phyloP scores from a whole-genome alignment of 2,888 invertebrate genomes.

The Scaptomyza polygonia region DNA sequence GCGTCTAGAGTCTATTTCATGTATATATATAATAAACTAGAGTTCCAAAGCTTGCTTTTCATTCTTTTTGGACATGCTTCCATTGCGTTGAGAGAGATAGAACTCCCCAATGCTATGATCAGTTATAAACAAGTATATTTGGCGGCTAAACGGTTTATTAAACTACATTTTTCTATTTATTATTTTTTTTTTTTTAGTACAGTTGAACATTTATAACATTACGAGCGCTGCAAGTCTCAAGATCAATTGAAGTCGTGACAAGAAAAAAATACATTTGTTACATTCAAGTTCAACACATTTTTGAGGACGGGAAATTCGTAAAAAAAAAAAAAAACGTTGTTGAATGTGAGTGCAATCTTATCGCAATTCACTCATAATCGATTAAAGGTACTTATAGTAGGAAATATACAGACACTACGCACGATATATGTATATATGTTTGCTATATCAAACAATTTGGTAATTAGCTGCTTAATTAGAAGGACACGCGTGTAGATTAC shows the following conservation, averaged over 20 bases:
- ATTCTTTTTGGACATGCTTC: slow-evolving; percentile 46
- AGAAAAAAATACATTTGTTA: background rate
- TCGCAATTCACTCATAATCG: slow-evolving; percentile 1
- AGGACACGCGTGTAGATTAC: background rate
- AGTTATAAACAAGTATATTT: slow-evolving; percentile 47
- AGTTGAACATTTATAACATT: background rate
- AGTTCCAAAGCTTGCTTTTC: slow-evolving; percentile 39
- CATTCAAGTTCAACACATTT: background rate
- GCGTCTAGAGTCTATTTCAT: slow-evolving; percentile 29
- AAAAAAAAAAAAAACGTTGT: background rate
- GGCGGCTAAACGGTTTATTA: slow-evolving; percentile 24
- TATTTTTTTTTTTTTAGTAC: background rate
- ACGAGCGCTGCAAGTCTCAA: background rate
- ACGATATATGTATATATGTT: background rate
- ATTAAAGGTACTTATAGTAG: background rate
- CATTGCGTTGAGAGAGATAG: slow-evolving; percentile 31
- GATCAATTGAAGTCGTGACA: slow-evolving; percentile 1
- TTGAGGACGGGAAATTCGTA: background rate
- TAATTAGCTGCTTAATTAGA: slow-evolving; percentile 1
- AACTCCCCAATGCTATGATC: slow-evolving; percentile 52
- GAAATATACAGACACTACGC: background rate
- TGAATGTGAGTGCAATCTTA: background rate
- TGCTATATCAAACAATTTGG: background rate
- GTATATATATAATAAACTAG: slow-evolving; percentile 24
- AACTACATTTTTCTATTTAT: background rate